These are phyloP conservation scores for Aptenodytes forsteri DNA, from an alignment of 2,113 vertebrate genomes.

Conservation along the genomic window DNA sequence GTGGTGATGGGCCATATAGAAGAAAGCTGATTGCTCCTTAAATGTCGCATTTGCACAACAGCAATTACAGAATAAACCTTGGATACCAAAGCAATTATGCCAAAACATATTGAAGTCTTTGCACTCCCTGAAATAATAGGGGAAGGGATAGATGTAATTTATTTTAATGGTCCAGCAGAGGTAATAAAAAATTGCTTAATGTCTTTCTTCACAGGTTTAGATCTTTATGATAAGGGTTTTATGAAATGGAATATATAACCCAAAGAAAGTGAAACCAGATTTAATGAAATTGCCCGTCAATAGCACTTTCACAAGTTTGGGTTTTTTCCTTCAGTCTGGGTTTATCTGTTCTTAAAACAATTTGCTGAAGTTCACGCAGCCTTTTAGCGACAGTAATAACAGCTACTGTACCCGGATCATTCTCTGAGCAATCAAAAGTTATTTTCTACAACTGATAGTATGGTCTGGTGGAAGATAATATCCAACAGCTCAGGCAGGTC, in stretches of 20 bases:
- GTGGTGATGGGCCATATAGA: background rate
- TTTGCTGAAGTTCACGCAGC: background rate
- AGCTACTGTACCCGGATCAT: background rate
- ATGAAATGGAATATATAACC: constrained; percentile 38
- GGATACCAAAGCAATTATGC: constrained; percentile 2
- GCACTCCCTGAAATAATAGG: constrained; percentile 40
- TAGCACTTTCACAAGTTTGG: background rate
- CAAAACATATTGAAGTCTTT: constrained; percentile 18
- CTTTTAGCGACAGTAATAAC: background rate
- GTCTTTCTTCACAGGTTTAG: constrained; percentile 42
- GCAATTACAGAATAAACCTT: constrained; percentile 18
- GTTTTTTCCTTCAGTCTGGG: background rate
- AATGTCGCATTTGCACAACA: background rate
- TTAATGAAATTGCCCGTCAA: constrained; percentile 17
- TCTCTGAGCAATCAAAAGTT: background rate
- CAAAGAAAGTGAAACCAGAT: constrained; percentile 39
- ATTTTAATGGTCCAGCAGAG: constrained; percentile 47
- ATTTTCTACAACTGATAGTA: background rate
- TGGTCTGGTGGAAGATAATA: background rate
- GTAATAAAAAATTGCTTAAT: constrained; percentile 50
- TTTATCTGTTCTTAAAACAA: background rate
- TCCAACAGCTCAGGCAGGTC: background rate
- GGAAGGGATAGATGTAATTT: constrained; percentile 53
- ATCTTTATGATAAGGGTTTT: constrained; percentile 64
- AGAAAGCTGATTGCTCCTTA: background rate